Base-by-base conservation (phyloP, 2,113 vertebrate genomes). In the Brachyhypopomus occidentalis region DNA sequence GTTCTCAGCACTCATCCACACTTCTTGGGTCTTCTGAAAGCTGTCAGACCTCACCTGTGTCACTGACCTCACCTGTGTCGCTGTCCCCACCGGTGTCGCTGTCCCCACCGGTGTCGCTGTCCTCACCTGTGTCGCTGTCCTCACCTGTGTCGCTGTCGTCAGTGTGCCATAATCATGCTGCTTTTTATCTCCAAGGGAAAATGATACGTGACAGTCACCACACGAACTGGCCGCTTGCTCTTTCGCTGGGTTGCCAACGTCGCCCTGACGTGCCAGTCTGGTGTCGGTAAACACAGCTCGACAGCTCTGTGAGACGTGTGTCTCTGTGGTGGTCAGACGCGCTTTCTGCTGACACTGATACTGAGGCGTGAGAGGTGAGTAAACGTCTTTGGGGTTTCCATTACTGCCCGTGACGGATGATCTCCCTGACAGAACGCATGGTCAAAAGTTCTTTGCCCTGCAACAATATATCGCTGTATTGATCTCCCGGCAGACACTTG, bases 321-420 rank as follows among this genome's bases (percentile, higher is more conserved):
- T 66, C 72, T 67, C n/a, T 55, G 8, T 45, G 71, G 22, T 77
- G 67, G 79, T 77, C 72, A 36, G 73, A 77, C 52, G 58, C 69
- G 72, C 67, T 73, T 83, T 79, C 64, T 66, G 79, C 80, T 83
- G 85, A 82, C 72, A 73, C 30, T 25, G 82, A 80, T 58, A 48
- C 38, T 72, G 12, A 77, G 62, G 60, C 30, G 34, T 74, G 58
- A 78, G 23, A 45, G 76, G 59, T 48, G 52, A 56, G 85, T 12
- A 11, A 78, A 81, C 62, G 81, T 83, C 78, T 83, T 76, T 69
- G 45, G 80, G 80, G 84, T 69, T 52, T 88, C 70, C 60, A 73
- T 88, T 81, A 85, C 74, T 59, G 64, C 66, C 38, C 77, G 59
- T 84, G 86, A 88, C 84, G 71, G 80, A 87, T 88, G 86, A 88